phyloP scores from a whole-genome alignment of 2,797 vertebrate species.

The Pantherophis vulpinus region DNA sequence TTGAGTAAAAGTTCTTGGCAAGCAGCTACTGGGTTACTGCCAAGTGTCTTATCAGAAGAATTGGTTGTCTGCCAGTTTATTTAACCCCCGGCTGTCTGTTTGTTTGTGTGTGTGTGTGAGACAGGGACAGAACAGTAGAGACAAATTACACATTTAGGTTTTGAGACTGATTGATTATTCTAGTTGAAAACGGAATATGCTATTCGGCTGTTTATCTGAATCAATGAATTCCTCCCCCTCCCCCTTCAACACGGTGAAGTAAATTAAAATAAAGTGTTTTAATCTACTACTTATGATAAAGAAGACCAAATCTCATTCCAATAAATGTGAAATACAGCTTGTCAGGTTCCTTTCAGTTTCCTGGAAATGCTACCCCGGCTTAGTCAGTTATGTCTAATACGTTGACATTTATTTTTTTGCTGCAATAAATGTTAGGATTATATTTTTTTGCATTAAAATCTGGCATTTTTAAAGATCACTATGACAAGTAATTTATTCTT shows the following conservation, averaged over 20 bases:
- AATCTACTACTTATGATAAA: slow-evolving; percentile 76
- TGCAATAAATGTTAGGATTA: slow-evolving; percentile 81
- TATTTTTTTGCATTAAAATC: slow-evolving; percentile 79
- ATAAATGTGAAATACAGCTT: slow-evolving; percentile 76
- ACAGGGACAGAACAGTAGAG: slow-evolving; percentile 26
- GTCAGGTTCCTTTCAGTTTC: slow-evolving; percentile 74
- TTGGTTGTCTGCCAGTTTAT: no score
- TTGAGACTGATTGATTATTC: slow-evolving; percentile 66
- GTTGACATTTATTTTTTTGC: slow-evolving; percentile 81
- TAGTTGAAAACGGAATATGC: slow-evolving; percentile 57
- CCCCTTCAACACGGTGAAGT: slow-evolving; percentile 58
- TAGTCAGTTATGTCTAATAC: slow-evolving; percentile 78
- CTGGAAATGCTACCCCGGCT: slow-evolving; percentile 75
- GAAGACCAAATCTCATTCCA: slow-evolving; percentile 73
- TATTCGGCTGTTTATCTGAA: slow-evolving; percentile 66
- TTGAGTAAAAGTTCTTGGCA: no score
- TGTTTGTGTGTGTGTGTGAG: no score
- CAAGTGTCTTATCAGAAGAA: no score
- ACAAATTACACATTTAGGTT: slow-evolving; percentile 67
- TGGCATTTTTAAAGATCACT: slow-evolving; percentile 81
- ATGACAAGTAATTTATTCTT: slow-evolving; percentile 81
- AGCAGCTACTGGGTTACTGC: no score
- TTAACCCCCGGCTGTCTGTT: no score
- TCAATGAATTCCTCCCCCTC: slow-evolving; percentile 60
- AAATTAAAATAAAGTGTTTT: slow-evolving; percentile 79